Conservation (phyloP, 2,113 vertebrate species). For the Philantomba maxwellii region DNA sequence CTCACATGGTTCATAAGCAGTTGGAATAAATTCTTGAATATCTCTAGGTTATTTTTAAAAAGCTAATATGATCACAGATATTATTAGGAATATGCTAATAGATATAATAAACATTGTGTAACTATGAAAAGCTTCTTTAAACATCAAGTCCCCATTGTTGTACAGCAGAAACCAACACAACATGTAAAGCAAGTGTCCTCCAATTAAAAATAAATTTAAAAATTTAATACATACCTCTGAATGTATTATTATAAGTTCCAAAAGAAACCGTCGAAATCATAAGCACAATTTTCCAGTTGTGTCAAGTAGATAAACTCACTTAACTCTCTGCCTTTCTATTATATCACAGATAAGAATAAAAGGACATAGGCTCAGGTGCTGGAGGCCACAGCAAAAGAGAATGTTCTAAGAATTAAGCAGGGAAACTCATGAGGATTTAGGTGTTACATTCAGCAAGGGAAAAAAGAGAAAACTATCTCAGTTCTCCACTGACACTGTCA, state of each 20-base stretch:
- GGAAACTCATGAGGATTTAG: not conserved
- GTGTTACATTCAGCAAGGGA: too few relatives aligned
- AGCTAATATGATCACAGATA: not conserved
- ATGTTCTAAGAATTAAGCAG: not conserved
- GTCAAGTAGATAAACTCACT: not conserved
- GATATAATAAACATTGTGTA: not conserved
- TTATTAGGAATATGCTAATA: not conserved
- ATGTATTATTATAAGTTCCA: not conserved
- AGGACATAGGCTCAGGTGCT: not conserved
- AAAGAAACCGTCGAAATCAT: not conserved
- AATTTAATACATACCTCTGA: not conserved
- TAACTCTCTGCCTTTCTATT: not conserved
- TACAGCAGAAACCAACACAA: not conserved
- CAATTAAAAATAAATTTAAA: not conserved
- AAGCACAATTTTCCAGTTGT: not conserved
- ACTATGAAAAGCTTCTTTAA: not conserved
- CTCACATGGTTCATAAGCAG: not conserved
- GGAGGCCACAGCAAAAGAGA: not conserved
- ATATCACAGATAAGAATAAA: not conserved
- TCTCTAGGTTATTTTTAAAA: conserved; percentile 6
- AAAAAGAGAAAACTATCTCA: not conserved
- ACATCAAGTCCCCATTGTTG: not conserved
- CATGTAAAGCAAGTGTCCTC: not conserved
- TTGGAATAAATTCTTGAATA: not conserved
- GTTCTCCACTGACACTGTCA: not conserved